A percentile compares a stretch with the other conserved stretches of the same genome.
Conservation (phyloP, 2,888 invertebrate genomes). For the Xestia sexstrigata region DNA sequence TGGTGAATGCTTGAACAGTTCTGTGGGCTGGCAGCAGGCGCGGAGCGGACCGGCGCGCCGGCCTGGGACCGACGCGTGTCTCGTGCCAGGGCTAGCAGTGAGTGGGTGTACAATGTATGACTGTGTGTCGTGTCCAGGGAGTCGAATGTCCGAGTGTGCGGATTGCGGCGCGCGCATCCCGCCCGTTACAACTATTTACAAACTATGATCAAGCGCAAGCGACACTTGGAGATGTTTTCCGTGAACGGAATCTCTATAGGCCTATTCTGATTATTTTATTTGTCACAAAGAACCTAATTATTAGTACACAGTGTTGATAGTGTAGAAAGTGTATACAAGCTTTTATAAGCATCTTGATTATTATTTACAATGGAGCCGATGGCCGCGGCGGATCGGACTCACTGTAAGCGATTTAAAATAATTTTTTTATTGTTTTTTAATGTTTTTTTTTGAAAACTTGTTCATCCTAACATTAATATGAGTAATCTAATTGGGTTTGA, state of each 20-base stretch:
- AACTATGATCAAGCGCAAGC: constrained; percentile 75
- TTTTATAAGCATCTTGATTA: constrained; percentile 81
- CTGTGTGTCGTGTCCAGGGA: constrained; percentile 51
- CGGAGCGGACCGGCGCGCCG: constrained; percentile 1
- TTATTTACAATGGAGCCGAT: constrained; percentile 83
- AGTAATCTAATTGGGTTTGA: constrained; percentile 70
- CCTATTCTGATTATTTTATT: constrained; percentile 77
- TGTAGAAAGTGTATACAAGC: constrained; percentile 86
- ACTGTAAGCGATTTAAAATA: constrained; percentile 81
- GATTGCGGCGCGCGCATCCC: constrained; percentile 63
- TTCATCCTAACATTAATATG: constrained; percentile 73
- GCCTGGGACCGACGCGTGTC: constrained; percentile 7
- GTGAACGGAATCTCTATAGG: constrained; percentile 75
- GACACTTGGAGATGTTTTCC: constrained; percentile 69
- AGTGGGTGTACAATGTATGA: constrained; percentile 32
- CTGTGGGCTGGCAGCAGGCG: constrained; percentile 38
- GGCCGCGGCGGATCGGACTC: constrained; percentile 75
- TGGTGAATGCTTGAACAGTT: constrained; percentile 56
- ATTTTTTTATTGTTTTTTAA: constrained; percentile 74
- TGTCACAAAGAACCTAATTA: constrained; percentile 74
- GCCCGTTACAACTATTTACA: constrained; percentile 71
- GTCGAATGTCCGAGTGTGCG: constrained; percentile 54
- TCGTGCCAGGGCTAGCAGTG: constrained; percentile 25
- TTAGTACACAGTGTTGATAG: constrained; percentile 82
- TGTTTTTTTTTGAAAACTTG: constrained; percentile 72